These are phyloP conservation scores for Hirudinaria manillensis DNA, from an alignment of 2,888 invertebrate genomes.

Conservation along the genomic window DNA sequence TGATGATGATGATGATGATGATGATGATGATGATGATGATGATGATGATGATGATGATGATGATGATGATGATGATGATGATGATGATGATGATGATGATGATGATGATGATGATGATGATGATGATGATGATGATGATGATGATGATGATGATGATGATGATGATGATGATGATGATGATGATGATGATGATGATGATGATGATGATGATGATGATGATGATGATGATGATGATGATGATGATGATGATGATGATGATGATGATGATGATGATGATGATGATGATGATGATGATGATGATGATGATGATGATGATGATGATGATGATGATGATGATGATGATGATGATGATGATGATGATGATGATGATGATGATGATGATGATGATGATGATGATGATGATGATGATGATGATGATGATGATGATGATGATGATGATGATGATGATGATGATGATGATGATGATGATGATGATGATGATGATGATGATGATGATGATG, in stretches of 20 bases:
- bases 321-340: constrained; percentile 29
- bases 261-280: constrained; percentile 21
- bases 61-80: constrained; percentile 13
- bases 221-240: constrained; percentile 20
- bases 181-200: constrained; percentile 33
- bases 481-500: constrained; percentile 16
- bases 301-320: constrained; percentile 29
- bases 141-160: constrained; percentile 34
- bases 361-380: constrained; percentile 22
- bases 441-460: constrained; percentile 14
- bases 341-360: constrained; percentile 28
- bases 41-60: neutral
- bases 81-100: constrained; percentile 11
- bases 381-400: constrained; percentile 26
- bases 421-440: constrained; percentile 7
- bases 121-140: constrained; percentile 32
- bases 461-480: constrained; percentile 16
- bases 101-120: constrained; percentile 28
- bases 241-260: constrained; percentile 28
- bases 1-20: constrained; percentile 16
- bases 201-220: constrained; percentile 22
- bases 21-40: constrained; percentile 14
- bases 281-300: constrained; percentile 25
- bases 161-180: constrained; percentile 34
- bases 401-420: constrained; percentile 19